phyloP scores from a whole-genome alignment of 1,140 invertebrate genomes.

The Trialeurodes vaporariorum region DNA sequence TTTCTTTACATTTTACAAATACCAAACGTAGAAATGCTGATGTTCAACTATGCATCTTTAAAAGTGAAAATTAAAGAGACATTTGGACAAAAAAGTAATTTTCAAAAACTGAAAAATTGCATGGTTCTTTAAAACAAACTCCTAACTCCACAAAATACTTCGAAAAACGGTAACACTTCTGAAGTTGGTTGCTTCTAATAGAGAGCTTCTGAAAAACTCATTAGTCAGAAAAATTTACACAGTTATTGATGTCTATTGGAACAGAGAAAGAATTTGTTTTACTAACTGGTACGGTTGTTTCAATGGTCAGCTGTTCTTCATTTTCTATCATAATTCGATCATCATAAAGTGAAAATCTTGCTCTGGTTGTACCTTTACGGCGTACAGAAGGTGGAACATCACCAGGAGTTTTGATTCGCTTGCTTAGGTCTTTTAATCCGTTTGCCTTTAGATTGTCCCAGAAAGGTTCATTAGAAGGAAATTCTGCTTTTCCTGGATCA shows the following conservation, averaged over 20 bases:
- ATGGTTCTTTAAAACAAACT: too few species aligned
- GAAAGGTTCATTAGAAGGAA: not conserved
- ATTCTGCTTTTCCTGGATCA: not conserved
- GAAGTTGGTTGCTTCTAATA: too few species aligned
- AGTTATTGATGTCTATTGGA: not conserved
- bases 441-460: conserved; percentile 23
- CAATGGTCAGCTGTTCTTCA: not conserved
- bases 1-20: too few species aligned
- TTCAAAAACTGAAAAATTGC: too few species aligned
- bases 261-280: not conserved
- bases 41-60: too few species aligned
- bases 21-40: too few species aligned
- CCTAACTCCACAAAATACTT: too few species aligned
- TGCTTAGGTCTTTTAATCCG: conserved; percentile 54
- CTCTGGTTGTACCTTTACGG: conserved; percentile 43
- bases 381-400: conserved; percentile 62
- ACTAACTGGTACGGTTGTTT: not conserved
- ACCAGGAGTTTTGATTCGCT: conserved; percentile 67
- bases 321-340: conserved; percentile 60
- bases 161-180: too few species aligned
- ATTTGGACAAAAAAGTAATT: too few species aligned
- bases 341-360: conserved; percentile 68
- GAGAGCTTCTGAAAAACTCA: too few species aligned
- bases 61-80: too few species aligned
- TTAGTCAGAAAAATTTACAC: too few species aligned